Evolutionary conservation across 2,113 vertebrate species (phyloP).

Genomic region (Laticauda colubrina): DNA sequence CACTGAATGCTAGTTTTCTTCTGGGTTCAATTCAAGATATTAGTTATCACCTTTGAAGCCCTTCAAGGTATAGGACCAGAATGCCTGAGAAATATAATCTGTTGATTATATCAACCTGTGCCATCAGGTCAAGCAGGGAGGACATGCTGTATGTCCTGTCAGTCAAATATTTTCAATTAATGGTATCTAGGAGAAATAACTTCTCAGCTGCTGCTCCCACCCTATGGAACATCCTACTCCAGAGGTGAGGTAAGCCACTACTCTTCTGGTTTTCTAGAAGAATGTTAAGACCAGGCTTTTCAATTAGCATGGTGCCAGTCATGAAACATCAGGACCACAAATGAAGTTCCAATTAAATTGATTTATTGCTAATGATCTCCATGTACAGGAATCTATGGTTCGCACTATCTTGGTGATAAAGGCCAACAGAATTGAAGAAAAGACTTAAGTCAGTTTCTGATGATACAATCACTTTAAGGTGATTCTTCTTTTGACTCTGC

Average conservation of each 20-base stretch:
- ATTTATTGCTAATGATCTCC: no score
- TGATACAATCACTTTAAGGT: not conserved
- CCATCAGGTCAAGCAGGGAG: not conserved
- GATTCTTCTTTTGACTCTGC: not conserved
- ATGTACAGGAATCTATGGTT: no score
- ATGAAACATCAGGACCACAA: not conserved
- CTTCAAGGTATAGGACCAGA: not conserved
- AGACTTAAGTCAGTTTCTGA: not conserved
- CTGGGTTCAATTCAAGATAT: not conserved
- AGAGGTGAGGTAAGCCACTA: not conserved
- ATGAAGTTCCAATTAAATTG: not conserved
- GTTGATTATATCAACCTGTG: not conserved
- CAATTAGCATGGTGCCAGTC: not conserved
- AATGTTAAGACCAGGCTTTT: not conserved
- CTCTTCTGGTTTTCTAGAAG: not conserved
- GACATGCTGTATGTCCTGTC: not conserved
- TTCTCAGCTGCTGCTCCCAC: not conserved
- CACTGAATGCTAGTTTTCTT: not conserved
- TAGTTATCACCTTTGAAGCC: not conserved
- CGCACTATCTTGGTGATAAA: not conserved
- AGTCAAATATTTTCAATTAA: not conserved
- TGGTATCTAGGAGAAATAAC: not conserved
- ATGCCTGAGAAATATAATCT: not conserved
- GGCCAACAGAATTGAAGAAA: not conserved
- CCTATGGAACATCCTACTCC: not conserved